These are phyloP conservation scores for Phallusia fumigata DNA, from an alignment of 23 tunicate species.

Conservation along the genomic window DNA sequence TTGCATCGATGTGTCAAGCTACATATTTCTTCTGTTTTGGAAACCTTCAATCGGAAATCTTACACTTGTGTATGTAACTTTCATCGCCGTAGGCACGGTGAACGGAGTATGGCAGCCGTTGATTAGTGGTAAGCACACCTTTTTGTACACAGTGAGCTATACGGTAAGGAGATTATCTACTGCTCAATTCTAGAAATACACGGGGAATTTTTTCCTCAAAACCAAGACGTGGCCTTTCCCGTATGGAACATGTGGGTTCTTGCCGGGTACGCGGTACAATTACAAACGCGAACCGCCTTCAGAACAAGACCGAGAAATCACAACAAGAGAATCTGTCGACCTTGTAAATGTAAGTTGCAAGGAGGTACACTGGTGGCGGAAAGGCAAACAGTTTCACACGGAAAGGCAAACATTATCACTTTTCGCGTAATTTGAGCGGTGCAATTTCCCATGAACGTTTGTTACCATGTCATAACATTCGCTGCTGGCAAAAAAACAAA, in stretches of 20 bases:
- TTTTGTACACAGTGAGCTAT: too few species aligned
- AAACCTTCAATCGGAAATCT: neutral
- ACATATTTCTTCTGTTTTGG: neutral
- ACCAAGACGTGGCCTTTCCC: constrained; percentile 35
- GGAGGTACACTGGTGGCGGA: too few species aligned
- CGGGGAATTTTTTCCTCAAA: constrained; percentile 38
- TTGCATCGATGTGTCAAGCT: neutral
- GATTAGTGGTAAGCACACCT: neutral
- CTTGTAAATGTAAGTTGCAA: too few species aligned
- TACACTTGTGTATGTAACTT: neutral
- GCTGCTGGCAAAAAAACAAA: too few species aligned
- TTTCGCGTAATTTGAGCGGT: too few species aligned
- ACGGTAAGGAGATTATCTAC: too few species aligned
- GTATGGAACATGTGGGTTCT: constrained; percentile 46
- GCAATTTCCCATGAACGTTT: too few species aligned
- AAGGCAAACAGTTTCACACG: too few species aligned
- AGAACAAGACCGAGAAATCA: too few species aligned
- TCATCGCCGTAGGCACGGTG: neutral
- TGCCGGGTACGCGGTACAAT: constrained; percentile 45
- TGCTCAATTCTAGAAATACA: constrained; percentile 29
- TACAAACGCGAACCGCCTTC: constrained; percentile 7
- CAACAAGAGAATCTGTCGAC: too few species aligned
- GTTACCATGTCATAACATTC: too few species aligned
- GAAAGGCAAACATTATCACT: too few species aligned
- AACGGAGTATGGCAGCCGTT: neutral